Base-by-base conservation (phyloP, 1,140 invertebrate genomes). In the Asbolus verrucosus region DNA sequence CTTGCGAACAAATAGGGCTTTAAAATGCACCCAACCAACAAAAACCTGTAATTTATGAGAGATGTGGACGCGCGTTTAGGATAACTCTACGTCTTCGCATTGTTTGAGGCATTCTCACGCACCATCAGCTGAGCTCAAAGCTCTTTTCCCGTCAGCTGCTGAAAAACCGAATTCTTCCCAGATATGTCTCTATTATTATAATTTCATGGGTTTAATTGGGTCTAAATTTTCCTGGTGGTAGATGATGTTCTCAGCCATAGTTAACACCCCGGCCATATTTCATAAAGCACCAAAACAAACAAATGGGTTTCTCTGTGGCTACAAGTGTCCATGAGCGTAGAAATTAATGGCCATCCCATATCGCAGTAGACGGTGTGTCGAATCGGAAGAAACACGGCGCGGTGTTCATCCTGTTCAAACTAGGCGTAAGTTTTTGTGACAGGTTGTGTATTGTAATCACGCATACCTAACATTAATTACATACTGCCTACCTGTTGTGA, bases 21-120 rank as follows among this genome's bases (percentile, higher is more conserved):
- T 46, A 70, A 70, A 70, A 70, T 46, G 65, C 3, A 13, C 8
- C 13, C 21, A 69, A 1, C 14, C 6, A 46, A 67, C 63, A 71
- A 73, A 73, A 67, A 68, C 43, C 60, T 41, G 69, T 71, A 69
- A 72, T 74, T 74, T 74, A 70, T 70, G 41, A 33, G 31, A 33
- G 31, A 60, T 24, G 24, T 39, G n/a, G 30, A 41, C 27, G 67
- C 67, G 67, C 46, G 54, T 61, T 70, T 75, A 41, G 65, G 65
- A 75, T 75, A 73, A 63, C 68, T 72, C 62, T 59, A 15, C 66
- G 70, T 73, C 43, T 19, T 66, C 41, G 68, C 30, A 65, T 71
- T 65, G 72, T 65, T 60, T 18, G 11, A 63, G 50, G 31, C 67
- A 67, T 69, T 74, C 70, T 72, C 70, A 67, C 73, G 70, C 65